Conservation (phyloP, 1,140 invertebrate species). For the Tyrophagus putrescentiae region DNA sequence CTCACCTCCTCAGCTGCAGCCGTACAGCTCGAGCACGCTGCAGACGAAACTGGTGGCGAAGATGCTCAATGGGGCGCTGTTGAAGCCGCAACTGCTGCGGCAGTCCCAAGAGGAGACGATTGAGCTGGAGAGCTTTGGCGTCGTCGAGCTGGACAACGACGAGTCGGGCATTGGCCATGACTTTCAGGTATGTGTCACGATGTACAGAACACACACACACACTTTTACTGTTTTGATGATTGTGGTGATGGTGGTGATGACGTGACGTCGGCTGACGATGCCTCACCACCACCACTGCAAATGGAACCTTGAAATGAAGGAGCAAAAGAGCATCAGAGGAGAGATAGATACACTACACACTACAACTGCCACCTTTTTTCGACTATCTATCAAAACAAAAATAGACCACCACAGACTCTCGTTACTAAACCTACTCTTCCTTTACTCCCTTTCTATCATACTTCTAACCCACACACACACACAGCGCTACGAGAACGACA, state of each 20-base stretch:
- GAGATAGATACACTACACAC: background rate
- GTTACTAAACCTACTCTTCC: background rate
- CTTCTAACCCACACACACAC: slow-evolving; percentile 1
- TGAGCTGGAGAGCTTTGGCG: slow-evolving; percentile 29
- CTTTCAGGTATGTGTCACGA: slow-evolving; percentile 20
- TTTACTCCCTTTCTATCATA: background rate
- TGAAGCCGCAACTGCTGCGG: slow-evolving; percentile 23
- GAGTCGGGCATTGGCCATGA: slow-evolving; percentile 29
- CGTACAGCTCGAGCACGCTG: background rate
- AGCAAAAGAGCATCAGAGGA: background rate
- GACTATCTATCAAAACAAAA: background rate
- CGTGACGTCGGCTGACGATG: background rate
- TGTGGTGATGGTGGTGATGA: background rate
- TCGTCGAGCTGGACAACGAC: slow-evolving; percentile 28
- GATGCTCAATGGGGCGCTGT: slow-evolving; percentile 24
- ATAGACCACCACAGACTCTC: background rate
- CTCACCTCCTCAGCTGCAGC: no score
- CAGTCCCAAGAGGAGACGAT: slow-evolving; percentile 29
- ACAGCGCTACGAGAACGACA: slow-evolving; percentile 27
- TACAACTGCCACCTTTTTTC: background rate
- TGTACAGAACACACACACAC: slow-evolving; percentile 13
- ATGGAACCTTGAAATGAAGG: background rate
- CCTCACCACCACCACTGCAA: background rate
- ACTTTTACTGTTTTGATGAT: slow-evolving; percentile 15
- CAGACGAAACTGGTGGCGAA: slow-evolving; percentile 5